Base-by-base conservation (phyloP, 2,797 vertebrate genomes). In the Lagocephalus sceleratus region DNA sequence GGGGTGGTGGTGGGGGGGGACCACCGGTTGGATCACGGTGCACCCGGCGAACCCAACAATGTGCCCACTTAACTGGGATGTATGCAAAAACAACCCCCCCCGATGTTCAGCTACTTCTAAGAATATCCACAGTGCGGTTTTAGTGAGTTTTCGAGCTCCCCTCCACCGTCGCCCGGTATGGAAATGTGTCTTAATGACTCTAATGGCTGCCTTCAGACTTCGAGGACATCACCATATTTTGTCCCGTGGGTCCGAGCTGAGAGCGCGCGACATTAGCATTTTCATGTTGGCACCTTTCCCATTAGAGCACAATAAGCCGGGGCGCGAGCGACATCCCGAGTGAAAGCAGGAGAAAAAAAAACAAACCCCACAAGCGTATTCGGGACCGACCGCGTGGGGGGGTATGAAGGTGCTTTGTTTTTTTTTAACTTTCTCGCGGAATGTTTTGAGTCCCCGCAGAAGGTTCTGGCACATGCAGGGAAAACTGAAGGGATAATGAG, bases 21-120 rank as follows among this genome's bases (percentile, higher is more conserved):
- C 29, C 74, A 71, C 62, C 73, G 67, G 62, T 61, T 65, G 63
- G 66, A 81, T 78, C 79, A 77, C 79, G 73, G 5, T 66, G 58
- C 80, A 71, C 70, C 51, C 66, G 78, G 63, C 63, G 82, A 81
- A 87, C 88, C 71, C 68, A 83, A 86, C 3, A 83, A 86, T 2
- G 25, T 8, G 25, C 25, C 25, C 5, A 5, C 25, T 26, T 26
- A 35, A 35, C 12, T 35, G 32, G 32, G 32, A 14, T 3, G 32
- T 35, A 87, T 82, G 73, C 60, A 78, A 66, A 63, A 79, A 70
- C n/a, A n/a, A n/a, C n/a, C n/a, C n/a, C n/a, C n/a, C n/a, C n/a
- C n/a, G n/a, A n/a, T n/a, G n/a, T n/a, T n/a, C n/a, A n/a, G 63
- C 64, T 62, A 68, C 46, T 50, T 29, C 47, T 20, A 25, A 25